Base-by-base conservation (phyloP, 2,888 invertebrate species). In the Pocota personata region DNA sequence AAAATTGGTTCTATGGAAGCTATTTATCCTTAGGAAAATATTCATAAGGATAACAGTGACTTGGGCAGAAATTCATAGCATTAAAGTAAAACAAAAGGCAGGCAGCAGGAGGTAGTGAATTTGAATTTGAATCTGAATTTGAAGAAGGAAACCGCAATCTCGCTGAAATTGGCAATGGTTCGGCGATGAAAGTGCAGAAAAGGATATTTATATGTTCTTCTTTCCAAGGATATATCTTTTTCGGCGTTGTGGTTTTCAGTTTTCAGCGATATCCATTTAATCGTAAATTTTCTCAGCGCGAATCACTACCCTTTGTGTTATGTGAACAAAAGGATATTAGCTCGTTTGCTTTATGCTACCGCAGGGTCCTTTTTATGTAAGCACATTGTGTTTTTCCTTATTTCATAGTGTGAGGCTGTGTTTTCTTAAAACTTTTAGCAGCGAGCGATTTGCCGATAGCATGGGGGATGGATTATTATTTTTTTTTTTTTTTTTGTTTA, bases 31-130 rank as follows among this genome's bases (percentile, higher is more conserved):
- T 72, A 72, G 86, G 32, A 86, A 86, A 86, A 77, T 86, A 86
- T 86, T 86, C 86, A 82, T 77, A 86, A 86, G 82, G 86, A 82
- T 82, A 82, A 86, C 77, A 72, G 86, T 67, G 79, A 82, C 82
- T 86, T 77, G 82, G 60, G 52, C 76, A 43, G 43, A 77, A 66
- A 72, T 72, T 82, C 86, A 77, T 82, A 62, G 58, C 32, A 82
- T 72, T 80, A 76, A 71, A 86, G 48, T 80, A 67, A 77, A 80
- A 77, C 66, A 72, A 76, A 77, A 4, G 24, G 4, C 19, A 21
- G 8, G 37, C 12, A 24, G 35, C 16, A 4, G 58, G 8, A 30
- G 32, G 27, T n/a, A n/a, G 46, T 48, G 24, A 32, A 5, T 57
- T 21, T n/a, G n/a, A n/a, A n/a, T n/a, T n/a, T n/a, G n/a, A n/a